phyloP scores from a whole-genome alignment of 1,140 invertebrate species.

The Brachionus plicatilis region DNA sequence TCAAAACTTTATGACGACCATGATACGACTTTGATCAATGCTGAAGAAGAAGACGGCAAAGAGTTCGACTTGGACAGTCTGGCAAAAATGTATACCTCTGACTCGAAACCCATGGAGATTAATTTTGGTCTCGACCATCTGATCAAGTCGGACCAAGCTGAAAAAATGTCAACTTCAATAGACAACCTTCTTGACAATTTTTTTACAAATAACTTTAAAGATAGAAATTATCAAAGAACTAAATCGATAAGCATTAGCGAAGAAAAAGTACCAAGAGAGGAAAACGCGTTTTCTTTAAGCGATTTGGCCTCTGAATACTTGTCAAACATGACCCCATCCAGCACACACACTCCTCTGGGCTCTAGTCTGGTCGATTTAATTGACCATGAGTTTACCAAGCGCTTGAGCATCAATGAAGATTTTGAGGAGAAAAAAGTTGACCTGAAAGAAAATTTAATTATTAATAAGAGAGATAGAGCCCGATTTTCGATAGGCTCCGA shows the following conservation, averaged over 20 bases:
- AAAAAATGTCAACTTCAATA: conserved; percentile 26
- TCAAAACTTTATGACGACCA: neutral
- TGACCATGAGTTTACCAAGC: conserved; percentile 5
- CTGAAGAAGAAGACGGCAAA: conserved; percentile 24
- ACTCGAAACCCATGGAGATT: neutral
- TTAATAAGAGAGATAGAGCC: neutral
- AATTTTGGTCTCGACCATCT: neutral
- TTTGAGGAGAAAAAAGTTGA: conserved; percentile 8
- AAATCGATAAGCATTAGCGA: conserved; percentile 13
- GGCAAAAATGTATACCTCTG: neutral
- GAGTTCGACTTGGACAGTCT: conserved; percentile 12
- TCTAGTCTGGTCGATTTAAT: conserved; percentile 17
- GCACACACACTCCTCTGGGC: neutral
- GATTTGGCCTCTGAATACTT: conserved; percentile 28
- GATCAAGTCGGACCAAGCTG: neutral
- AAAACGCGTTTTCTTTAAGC: conserved; percentile 15
- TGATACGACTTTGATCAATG: neutral
- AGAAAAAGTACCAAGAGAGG: neutral
- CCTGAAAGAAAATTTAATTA: conserved; percentile 5
- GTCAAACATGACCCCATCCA: neutral
- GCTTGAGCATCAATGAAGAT: conserved; percentile 8
- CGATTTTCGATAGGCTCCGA: neutral
- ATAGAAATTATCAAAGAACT: neutral
- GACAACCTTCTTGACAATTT: conserved; percentile 26
- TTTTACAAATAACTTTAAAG: neutral